Conservation (phyloP, 1,140 invertebrate genomes). For the Homarus americanus region DNA sequence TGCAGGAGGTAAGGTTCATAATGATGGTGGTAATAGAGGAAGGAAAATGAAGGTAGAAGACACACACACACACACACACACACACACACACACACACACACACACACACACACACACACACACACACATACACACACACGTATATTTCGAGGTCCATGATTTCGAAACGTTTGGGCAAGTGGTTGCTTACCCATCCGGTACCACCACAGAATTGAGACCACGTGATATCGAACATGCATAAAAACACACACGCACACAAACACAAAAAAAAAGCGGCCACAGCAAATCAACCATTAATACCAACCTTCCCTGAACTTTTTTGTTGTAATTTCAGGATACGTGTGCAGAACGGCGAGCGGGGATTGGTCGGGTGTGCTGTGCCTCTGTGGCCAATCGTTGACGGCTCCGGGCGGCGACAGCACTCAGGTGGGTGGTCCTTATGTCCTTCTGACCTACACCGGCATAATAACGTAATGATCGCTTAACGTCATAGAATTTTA, state of each 20-base stretch:
- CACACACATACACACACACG: conserved; percentile 30
- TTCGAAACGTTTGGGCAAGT: too few species aligned
- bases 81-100: too few species aligned
- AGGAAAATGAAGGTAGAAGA: too few species aligned
- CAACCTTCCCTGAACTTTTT: conserved; percentile 22
- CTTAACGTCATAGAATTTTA: conserved; percentile 31
- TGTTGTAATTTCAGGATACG: conserved; percentile 55
- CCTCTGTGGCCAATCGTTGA: conserved; percentile 24
- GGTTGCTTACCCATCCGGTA: too few species aligned
- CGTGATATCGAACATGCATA: too few species aligned
- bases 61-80: too few species aligned
- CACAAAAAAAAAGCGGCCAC: neutral
- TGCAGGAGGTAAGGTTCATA: neutral
- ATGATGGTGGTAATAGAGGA: neutral
- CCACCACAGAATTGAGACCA: too few species aligned
- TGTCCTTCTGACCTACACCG: neutral
- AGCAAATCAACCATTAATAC: conserved; percentile 50
- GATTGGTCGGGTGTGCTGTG: conserved; percentile 33
- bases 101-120: conserved; percentile 18
- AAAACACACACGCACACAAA: neutral
- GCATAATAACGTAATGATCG: conserved; percentile 31
- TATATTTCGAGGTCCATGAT: too few species aligned
- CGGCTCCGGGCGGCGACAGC: neutral
- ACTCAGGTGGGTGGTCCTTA: conserved; percentile 42
- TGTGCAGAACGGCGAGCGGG: conserved; percentile 1